Conservation (phyloP, 2,113 vertebrate species). For the Elephantulus edwardii region DNA sequence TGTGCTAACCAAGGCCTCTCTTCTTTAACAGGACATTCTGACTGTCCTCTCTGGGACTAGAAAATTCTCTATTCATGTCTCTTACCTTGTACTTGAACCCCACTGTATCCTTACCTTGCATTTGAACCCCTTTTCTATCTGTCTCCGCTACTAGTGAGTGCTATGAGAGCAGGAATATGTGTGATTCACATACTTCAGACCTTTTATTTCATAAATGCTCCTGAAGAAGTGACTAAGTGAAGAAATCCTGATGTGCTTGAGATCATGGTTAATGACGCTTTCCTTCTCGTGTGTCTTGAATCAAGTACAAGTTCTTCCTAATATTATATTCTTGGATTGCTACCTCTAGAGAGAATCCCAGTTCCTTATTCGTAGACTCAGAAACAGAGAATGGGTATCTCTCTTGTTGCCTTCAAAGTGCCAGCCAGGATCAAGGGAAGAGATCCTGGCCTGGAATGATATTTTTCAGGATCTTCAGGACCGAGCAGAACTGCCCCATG, state of each 20-base stretch:
- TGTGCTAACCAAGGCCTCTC: neutral
- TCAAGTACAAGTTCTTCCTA: neutral
- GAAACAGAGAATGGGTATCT: neutral
- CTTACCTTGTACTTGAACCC: neutral
- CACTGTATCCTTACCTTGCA: too few species aligned
- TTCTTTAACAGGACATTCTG: neutral
- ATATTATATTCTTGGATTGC: too few species aligned
- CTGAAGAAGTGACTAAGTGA: neutral
- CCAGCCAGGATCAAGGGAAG: neutral
- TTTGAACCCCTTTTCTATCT: neutral
- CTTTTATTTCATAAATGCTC: neutral
- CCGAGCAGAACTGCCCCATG: too few species aligned
- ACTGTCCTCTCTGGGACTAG: neutral
- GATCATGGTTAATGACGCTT: neutral
- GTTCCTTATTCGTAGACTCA: neutral
- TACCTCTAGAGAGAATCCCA: neutral
- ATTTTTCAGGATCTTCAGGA: neutral
- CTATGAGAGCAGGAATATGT: neutral
- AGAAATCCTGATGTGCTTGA: neutral
- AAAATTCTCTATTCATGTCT: neutral
- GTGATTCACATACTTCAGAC: neutral
- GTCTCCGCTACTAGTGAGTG: accelerated
- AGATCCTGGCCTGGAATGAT: neutral
- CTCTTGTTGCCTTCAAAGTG: neutral
- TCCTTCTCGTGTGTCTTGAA: neutral